Percentiles rank a stretch among this genome's conserved stretches.
Evolutionary conservation across 2,888 invertebrate species (phyloP).

Genomic region (Drosophila recens): DNA sequence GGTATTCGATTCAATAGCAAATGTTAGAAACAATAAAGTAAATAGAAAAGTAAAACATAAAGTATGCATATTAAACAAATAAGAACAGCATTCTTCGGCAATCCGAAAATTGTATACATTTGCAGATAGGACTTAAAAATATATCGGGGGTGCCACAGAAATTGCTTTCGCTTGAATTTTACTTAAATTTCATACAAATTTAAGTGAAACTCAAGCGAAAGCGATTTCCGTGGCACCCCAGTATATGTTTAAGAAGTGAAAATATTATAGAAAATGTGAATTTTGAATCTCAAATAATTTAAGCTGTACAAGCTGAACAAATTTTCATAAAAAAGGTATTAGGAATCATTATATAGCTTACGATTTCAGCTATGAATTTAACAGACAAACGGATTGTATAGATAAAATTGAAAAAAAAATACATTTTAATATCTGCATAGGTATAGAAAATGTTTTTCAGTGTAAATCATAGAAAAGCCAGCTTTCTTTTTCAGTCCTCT

Average conservation of each 20-base stretch:
- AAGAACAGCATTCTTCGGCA: constrained; percentile 6
- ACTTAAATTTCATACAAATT: too few relatives aligned
- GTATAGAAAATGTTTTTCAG: constrained; percentile 1
- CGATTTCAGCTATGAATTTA: too few relatives aligned
- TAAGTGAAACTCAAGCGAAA: too few relatives aligned
- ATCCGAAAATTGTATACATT: constrained; percentile 9
- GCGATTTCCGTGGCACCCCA: too few relatives aligned
- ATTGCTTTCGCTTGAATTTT: too few relatives aligned
- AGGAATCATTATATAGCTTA: not conserved
- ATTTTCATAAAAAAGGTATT: too few relatives aligned
- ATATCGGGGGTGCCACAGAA: too few relatives aligned
- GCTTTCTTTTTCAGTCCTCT: not conserved
- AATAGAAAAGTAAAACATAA: constrained; percentile 63
- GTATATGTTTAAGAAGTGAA: too few relatives aligned
- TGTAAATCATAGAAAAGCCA: not conserved
- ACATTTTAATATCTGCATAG: not conserved
- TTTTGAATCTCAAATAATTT: too few relatives aligned
- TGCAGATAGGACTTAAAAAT: constrained; percentile 17
- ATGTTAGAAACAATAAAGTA: constrained; percentile 60
- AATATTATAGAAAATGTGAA: not conserved
- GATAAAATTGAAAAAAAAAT: not conserved
- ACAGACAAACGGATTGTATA: not conserved
- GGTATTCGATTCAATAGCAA: constrained; percentile 58
- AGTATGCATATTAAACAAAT: constrained; percentile 45
- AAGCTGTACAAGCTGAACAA: too few relatives aligned